These are phyloP conservation scores for Limnodromus scolopaceus DNA, from an alignment of 2,797 vertebrate genomes.

Conservation along the genomic window DNA sequence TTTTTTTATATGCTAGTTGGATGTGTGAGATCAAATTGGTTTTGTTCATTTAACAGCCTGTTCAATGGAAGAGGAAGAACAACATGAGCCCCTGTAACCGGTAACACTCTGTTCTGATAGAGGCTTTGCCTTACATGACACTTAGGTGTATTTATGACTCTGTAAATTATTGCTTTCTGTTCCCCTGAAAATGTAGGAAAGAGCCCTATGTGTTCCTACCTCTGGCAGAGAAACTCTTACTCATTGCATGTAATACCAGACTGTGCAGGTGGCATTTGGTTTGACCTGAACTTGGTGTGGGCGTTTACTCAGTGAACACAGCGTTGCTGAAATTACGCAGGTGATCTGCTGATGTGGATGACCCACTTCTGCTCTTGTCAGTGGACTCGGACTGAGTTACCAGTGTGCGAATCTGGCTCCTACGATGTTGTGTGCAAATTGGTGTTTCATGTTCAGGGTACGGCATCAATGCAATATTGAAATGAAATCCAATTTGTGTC, in stretches of 20 bases:
- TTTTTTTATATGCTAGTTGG: constrained; percentile 44
- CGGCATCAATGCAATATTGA: neutral
- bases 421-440: neutral
- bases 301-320: neutral
- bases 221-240: neutral
- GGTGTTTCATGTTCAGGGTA: neutral
- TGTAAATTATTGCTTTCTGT: neutral
- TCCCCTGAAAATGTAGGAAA: neutral
- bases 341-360: neutral
- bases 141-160: neutral
- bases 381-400: neutral
- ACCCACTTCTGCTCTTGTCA: neutral
- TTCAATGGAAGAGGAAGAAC: neutral
- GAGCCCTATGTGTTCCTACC: neutral
- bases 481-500: neutral
- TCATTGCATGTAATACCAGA: neutral
- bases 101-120: neutral
- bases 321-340: neutral
- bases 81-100: neutral
- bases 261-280: neutral
- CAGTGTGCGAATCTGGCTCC: neutral
- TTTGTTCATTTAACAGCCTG: constrained; percentile 65
- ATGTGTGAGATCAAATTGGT: constrained; percentile 39
- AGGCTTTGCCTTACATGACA: neutral
- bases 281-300: neutral